Base-by-base conservation (phyloP, 2,797 vertebrate genomes). In the Poeciliopsis gracilis region DNA sequence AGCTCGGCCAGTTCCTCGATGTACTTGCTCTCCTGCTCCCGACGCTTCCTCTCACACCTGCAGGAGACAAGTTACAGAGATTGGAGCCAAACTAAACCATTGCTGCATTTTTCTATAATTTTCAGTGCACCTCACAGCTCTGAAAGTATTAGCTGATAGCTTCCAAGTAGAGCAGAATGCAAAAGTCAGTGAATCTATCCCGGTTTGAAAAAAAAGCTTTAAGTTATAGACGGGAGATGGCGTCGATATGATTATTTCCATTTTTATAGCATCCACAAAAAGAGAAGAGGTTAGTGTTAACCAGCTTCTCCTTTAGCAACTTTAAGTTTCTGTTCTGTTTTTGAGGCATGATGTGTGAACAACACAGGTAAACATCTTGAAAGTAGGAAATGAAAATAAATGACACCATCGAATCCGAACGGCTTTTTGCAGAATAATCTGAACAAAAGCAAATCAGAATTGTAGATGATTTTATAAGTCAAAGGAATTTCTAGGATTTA, bases 21-120 rank as follows among this genome's bases (percentile, higher is more conserved):
- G 78, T 99, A 99, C 92, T 98, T 99, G 91, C 97, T 98, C 94
- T 99, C 98, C 94, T 99, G 98, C 90, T 99, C 98, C 79, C 98
- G 96, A 38, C 98, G 96, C 88, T 97, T 96, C 91, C 98, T 97
- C 87, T 99, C 98, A 93, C 97, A 97, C 77, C 96, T 97, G 94
- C 91, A 94, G 80, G 84, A 66, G 72, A 59, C 2, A 13, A 80
- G 0, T 33, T 41, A 82, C 36, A 84, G 13, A 84, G 71, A 76
- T 77, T 70, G 82, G 71, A 77, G 73, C 63, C 25, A 73, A 75
- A 69, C 72, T 55, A 72, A 82, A 1, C 53, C 46, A 25, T 61
- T n/a, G 38, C 67, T 28, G 15, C 66, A 69, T n/a, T 69, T 69
- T 23, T 9, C 61, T 66, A 1, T 38, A 11, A 67, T 23, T 38